Base-by-base conservation (phyloP, 2,113 vertebrate species). In the Ahaetulla prasina region DNA sequence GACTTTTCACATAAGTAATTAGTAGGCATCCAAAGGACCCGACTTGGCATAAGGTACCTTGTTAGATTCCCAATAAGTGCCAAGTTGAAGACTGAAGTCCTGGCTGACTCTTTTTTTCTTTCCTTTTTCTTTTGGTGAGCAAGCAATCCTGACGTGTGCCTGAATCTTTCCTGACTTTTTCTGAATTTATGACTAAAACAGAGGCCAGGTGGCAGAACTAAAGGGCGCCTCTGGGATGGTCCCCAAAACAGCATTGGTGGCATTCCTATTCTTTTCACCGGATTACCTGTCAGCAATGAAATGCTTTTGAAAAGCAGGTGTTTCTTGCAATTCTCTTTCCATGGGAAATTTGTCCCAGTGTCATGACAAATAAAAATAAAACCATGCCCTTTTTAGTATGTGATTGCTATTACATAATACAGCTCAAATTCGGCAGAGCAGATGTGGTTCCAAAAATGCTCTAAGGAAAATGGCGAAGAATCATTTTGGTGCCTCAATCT, bases 211-310 rank as follows among this genome's bases (percentile, higher is more conserved):
- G n/a, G 0, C 25, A 89, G 35, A 90, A 63, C 9, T 84, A 85
- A 88, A 39, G 74, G 89, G 23, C 53, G 2, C 85, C 39, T 3
- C 27, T 57, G 63, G 35, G 16, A 14, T 89, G 86, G 30, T 6
- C 18, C 57, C 25, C 4, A 52, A 55, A 47, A n/a, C 2, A 12
- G 60, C 93, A 91, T 91, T 3, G 89, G 0, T 85, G 55, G 0
- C 45, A 54, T 43, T 60, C 68, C 90, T 50, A 68, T 20, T 89
- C 57, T 47, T 0, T 47, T 89, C 52, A 89, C 84, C 27, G 27
- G 68, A 80, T 91, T 92, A 91, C 90, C 92, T 93, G 92, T 91
- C 87, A 68, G 88, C 88, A 0, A 9, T 88, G 91, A 3, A 55
- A 57, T 8, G 0, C 49, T 94, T 80, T 9, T 68, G 92, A 89